phyloP scores from a whole-genome alignment of 2,888 invertebrate genomes.

The Ectemnius cavifrons region DNA sequence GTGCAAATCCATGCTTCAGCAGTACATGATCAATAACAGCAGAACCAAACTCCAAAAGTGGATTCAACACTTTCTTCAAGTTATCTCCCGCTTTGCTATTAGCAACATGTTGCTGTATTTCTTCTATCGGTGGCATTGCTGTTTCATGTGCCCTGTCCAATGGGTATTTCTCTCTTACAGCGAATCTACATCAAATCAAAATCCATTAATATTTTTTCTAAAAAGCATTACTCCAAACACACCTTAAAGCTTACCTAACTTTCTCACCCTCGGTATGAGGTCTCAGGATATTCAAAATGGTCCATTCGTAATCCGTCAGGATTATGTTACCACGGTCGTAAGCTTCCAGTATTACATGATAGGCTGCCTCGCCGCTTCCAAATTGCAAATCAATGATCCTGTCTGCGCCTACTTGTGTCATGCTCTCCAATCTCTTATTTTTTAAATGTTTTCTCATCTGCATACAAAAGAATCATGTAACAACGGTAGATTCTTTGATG shows the following conservation, averaged over 20 bases:
- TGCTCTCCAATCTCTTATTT: constrained; percentile 93
- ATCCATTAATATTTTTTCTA: too few relatives aligned
- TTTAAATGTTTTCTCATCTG: constrained; percentile 97
- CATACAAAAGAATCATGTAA: not conserved
- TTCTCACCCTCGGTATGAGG: constrained; percentile 96
- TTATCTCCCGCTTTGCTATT: constrained; percentile 86
- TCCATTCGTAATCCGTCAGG: constrained; percentile 93
- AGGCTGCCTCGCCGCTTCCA: constrained; percentile 94
- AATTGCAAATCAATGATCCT: constrained; percentile 97
- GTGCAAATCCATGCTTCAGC: constrained; percentile 83
- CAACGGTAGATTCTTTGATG: not conserved
- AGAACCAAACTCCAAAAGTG: constrained; percentile 93
- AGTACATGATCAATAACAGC: constrained; percentile 95
- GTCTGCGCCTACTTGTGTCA: constrained; percentile 94
- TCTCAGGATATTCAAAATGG: constrained; percentile 94
- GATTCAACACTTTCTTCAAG: constrained; percentile 89
- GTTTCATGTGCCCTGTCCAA: constrained; percentile 85
- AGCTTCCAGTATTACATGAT: constrained; percentile 96
- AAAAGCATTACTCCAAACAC: too few relatives aligned
- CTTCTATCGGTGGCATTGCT: constrained; percentile 80
- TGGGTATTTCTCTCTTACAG: constrained; percentile 95
- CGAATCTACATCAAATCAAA: constrained; percentile 82
- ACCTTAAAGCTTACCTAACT: constrained; percentile 79
- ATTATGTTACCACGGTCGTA: constrained; percentile 98
- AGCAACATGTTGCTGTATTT: constrained; percentile 81